Evolutionary conservation across 2,113 vertebrate species (phyloP), one percentile per base, ranked within the genome.

Genomic region (Haplochromis burtoni): DNA sequence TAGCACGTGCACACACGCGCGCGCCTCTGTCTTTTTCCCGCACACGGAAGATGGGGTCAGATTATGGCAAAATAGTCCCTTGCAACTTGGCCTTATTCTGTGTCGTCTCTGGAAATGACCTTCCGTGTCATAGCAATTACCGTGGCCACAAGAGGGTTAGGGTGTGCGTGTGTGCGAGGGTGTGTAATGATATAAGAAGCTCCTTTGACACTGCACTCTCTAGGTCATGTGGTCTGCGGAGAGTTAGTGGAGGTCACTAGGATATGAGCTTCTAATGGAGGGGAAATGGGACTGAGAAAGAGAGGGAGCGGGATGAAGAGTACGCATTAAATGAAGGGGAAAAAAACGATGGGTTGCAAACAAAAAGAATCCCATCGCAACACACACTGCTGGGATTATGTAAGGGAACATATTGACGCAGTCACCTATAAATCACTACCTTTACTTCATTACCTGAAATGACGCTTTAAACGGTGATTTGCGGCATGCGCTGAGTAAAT

Each of bases 81-180:
- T 61, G 93, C 89, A 92, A 63, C 86, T 86, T 82, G 87, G 91
- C 90, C 93, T 91, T 93, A 94, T 95, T 94, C 90, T 61, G 89
- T 89, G 91, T 84, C 88, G 73, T 92, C 93, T 93, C 92, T 88
- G 90, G 86, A 92, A 94, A 92, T 93, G 94, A 95, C 94, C 95
- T 94, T 93, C 92, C 4, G 21, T 94, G 93, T 93, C 93, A 94
- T 6, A 90, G 94, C 92, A 95, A 95, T 95, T 96, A 96, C 93
- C 24, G 89, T 88, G 45, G 89, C 91, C 92, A 89, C 95, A 54
- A 49, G 91, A 88, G 94, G 87, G 21, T 83, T 87, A 83, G 24
- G 35, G 89, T 42, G 90, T 76, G 21, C 29, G 91, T 76, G 90
- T 80, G 86, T 49, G 90, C 14, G 81, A 68, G 89, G 17, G 91